A percentile compares a stretch with the other conserved stretches of the same genome.
Conservation (phyloP, 2,888 invertebrate genomes). For the Candidula unifasciata region DNA sequence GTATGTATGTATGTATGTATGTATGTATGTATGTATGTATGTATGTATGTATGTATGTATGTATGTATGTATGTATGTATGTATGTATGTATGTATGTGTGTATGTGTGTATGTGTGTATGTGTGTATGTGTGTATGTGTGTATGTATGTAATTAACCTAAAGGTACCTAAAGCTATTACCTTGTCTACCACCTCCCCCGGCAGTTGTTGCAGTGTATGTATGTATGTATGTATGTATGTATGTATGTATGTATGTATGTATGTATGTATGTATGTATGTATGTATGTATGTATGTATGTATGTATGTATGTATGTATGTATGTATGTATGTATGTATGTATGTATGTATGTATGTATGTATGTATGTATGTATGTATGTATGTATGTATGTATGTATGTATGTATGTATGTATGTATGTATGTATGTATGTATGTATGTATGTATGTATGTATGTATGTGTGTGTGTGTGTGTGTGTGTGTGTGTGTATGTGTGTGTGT, state of each 20-base stretch:
- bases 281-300: slow-evolving; percentile 29
- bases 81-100: too few species aligned
- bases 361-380: slow-evolving; percentile 28
- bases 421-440: slow-evolving; percentile 29
- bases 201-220: background rate
- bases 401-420: slow-evolving; percentile 5
- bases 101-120: too few species aligned
- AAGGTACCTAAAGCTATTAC: too few species aligned
- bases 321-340: slow-evolving; percentile 11
- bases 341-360: slow-evolving; percentile 18
- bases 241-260: slow-evolving; percentile 33
- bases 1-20: too few species aligned
- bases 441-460: background rate
- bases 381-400: slow-evolving; percentile 22
- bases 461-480: background rate
- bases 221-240: slow-evolving; percentile 41
- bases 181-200: too few species aligned
- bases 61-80: too few species aligned
- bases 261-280: slow-evolving; percentile 26
- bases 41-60: too few species aligned
- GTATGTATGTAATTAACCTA: too few species aligned
- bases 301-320: slow-evolving; percentile 28
- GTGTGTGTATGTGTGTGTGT: slow-evolving; percentile 4
- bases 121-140: too few species aligned
- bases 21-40: too few species aligned